These are phyloP conservation scores for Temnothorax longispinosus DNA, from an alignment of 1,140 invertebrate genomes.

Conservation along the genomic window DNA sequence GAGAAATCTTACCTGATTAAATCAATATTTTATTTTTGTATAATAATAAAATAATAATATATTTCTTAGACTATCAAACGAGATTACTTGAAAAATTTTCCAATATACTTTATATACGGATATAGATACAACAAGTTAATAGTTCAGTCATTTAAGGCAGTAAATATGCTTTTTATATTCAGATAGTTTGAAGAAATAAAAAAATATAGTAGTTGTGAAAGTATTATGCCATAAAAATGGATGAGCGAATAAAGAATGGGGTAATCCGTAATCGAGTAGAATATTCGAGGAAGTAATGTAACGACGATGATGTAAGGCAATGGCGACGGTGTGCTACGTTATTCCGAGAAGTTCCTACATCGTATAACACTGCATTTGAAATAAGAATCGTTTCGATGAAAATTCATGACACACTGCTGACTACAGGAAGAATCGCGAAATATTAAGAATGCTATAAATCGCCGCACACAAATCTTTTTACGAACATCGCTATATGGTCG, in stretches of 20 bases:
- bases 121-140: not conserved
- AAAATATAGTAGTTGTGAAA: not conserved
- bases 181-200: constrained; percentile 3
- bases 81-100: not conserved
- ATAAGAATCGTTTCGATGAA: constrained; percentile 66
- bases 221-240: not conserved
- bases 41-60: not conserved
- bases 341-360: constrained; percentile 59
- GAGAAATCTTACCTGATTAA: not conserved
- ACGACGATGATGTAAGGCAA: constrained; percentile 28
- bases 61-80: not conserved
- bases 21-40: not conserved
- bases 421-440: constrained; percentile 2
- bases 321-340: constrained; percentile 61
- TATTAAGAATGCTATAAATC: constrained; percentile 38
- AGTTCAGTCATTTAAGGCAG: not conserved
- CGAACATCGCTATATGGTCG: not conserved
- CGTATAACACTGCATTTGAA: constrained; percentile 53
- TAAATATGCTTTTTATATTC: not conserved
- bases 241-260: not conserved
- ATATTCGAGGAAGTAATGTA: constrained; percentile 35
- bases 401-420: constrained; percentile 44
- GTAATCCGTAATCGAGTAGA: constrained; percentile 1
- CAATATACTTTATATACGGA: not conserved
- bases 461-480: not conserved